Evolutionary conservation across 2,113 vertebrate genomes (phyloP), one percentile per base, ranked within the genome.

Genomic region (Rhodinocichla rosea): DNA sequence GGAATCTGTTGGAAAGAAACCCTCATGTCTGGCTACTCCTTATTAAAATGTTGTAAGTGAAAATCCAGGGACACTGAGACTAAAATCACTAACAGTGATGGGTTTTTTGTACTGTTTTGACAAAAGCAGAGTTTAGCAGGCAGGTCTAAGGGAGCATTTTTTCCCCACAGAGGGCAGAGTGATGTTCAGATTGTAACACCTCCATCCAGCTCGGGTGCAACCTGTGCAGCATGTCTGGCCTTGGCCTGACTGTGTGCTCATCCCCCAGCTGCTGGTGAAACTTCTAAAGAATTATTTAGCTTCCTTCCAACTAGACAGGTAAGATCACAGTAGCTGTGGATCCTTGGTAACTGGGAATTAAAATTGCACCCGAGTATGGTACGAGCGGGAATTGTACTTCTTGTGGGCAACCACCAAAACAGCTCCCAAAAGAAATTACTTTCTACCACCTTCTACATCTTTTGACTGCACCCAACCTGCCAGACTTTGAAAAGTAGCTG

Each of bases 291-390:
- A 73, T 35, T 85, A n/a, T 68, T 68, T 47, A 49, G 2, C 10
- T 69, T 86, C 19, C 45, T 68, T 90, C 63, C 63, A 73, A 33
- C 13, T 35, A 60, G 21, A 68, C 11, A 68, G 13, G 15, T 37
- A 27, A 67, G 13, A 69, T 74, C 2, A 26, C 26, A 24, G 11
- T 44, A 69, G 9, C 6, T 2, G 0, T 16, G 2, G 30, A 37
- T 30, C 4, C 24, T 52, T 39, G 6, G 23, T 50, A 47, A 76
- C 2, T n/a, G 22, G 11, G 17, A 90, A 83, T 53, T 44, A n/a
- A 81, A 70, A 20, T 21, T 76, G 1, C 15, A 35, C 49, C 14
- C 6, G 60, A 27, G 17, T 17, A 28, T 30, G 27, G 6, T 59
- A 19, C 16, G 7, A 57, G 8, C 33, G 18, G 27, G 32, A 75